A percentile compares a stretch with the other conserved stretches of the same genome.
Evolutionary conservation across 2,888 invertebrate genomes (phyloP).

Genomic region (Uropetala carovei): DNA sequence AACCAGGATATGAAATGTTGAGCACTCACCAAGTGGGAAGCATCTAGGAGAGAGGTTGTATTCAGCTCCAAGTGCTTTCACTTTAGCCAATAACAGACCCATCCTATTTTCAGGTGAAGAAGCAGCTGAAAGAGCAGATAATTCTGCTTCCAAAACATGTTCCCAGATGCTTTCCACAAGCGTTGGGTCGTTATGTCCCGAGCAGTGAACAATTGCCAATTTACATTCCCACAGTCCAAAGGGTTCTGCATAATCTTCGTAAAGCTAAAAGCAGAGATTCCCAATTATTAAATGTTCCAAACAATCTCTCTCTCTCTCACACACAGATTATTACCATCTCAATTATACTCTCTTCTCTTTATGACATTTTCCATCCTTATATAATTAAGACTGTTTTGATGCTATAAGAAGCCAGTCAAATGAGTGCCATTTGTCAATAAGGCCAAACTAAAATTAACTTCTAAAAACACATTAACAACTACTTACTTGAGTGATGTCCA

Average conservation of each 20-base stretch:
- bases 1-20: conserved; percentile 64
- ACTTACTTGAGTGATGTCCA: conserved; percentile 89
- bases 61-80: conserved; percentile 85
- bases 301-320: too few relatives aligned
- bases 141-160: conserved; percentile 81
- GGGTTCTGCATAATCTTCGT: conserved; percentile 94
- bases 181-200: conserved; percentile 92
- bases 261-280: conserved; percentile 79
- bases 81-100: conserved; percentile 84
- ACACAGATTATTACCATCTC: too few relatives aligned
- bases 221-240: conserved; percentile 95
- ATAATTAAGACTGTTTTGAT: too few relatives aligned
- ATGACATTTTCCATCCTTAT: too few relatives aligned
- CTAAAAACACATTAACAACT: conserved; percentile 29
- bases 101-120: conserved; percentile 79
- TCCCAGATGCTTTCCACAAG: conserved; percentile 95
- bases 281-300: background rate
- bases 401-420: too few relatives aligned
- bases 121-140: conserved; percentile 70
- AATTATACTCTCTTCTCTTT: too few relatives aligned
- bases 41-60: conserved; percentile 90
- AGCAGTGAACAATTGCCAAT: conserved; percentile 95
- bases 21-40: conserved; percentile 87
- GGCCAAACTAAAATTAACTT: too few relatives aligned
- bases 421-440: too few relatives aligned